A percentile compares a stretch with the other conserved stretches of the same genome.
Conservation (phyloP, 1,140 invertebrate genomes). For the Drosophila obscura region DNA sequence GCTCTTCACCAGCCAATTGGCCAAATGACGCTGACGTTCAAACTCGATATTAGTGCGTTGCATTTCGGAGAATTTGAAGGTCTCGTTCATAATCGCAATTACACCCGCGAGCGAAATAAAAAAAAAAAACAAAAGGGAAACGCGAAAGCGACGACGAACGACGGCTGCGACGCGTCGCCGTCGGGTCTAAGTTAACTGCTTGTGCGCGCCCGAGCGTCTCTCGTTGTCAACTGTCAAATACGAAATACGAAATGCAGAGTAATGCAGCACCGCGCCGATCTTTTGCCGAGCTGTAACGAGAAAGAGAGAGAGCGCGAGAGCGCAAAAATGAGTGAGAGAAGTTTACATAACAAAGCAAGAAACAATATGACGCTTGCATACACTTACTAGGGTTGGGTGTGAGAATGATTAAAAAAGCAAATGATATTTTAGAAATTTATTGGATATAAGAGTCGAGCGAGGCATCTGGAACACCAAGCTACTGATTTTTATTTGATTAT, state of each 20-base stretch:
- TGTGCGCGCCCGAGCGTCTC: slow-evolving; percentile 59
- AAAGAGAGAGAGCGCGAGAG: slow-evolving; percentile 35
- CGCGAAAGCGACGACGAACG: slow-evolving; percentile 49
- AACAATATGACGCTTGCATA: neutral
- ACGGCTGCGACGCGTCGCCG: slow-evolving; percentile 66
- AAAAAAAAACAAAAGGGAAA: slow-evolving; percentile 41
- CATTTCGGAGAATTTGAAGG: slow-evolving; percentile 76
- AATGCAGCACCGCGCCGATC: slow-evolving; percentile 69
- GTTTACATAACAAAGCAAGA: slow-evolving; percentile 60
- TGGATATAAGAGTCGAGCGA: too few relatives aligned
- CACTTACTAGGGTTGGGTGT: neutral
- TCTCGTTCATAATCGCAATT: slow-evolving; percentile 73
- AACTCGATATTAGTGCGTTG: slow-evolving; percentile 83
- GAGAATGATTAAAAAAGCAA: too few relatives aligned
- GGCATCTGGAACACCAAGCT: too few relatives aligned
- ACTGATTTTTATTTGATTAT: too few relatives aligned
- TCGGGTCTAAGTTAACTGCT: slow-evolving; percentile 56
- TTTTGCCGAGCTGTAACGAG: slow-evolving; percentile 66
- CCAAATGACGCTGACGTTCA: slow-evolving; percentile 83
- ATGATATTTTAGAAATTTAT: too few relatives aligned
- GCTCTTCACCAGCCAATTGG: slow-evolving; percentile 83
- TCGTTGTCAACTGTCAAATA: slow-evolving; percentile 67
- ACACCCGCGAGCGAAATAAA: slow-evolving; percentile 33
- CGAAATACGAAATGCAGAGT: slow-evolving; percentile 51
- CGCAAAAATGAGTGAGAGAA: slow-evolving; percentile 34